Evolutionary conservation across 2,797 vertebrate genomes (phyloP).

Genomic region (Vireo griseus): DNA sequence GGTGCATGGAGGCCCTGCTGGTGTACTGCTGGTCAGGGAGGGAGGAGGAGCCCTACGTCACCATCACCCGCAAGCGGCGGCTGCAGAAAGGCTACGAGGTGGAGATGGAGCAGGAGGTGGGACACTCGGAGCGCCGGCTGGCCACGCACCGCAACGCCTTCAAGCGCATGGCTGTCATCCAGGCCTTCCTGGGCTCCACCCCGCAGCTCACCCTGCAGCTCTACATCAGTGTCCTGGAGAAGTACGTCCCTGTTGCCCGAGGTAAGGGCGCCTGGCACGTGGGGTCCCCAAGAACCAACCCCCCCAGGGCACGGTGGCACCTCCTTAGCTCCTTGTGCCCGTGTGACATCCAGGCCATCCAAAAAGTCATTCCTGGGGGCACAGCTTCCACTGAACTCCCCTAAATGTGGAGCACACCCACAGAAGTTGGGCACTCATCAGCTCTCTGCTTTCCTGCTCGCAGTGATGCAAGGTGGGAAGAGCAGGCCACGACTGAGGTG

Average conservation of each 20-base stretch:
- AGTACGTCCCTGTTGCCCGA: constrained; percentile 77
- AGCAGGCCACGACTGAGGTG: neutral
- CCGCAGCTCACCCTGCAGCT: constrained; percentile 95
- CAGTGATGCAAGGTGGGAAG: neutral
- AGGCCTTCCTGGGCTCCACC: constrained; percentile 95
- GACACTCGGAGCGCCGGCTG: constrained; percentile 86
- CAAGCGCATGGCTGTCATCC: constrained; percentile 92
- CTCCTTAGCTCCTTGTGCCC: rapidly evolving
- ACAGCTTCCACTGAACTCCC: rapidly evolving
- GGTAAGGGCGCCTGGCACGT: constrained; percentile 61
- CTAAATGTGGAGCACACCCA: rapidly evolving
- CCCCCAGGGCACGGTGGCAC: rapidly evolving
- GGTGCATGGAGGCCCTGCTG: constrained; percentile 82
- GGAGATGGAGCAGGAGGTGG: constrained; percentile 89
- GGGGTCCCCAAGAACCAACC: neutral
- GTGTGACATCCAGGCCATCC: neutral
- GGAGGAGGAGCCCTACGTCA: constrained; percentile 91
- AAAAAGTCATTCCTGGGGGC: neutral
- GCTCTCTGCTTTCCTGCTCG: neutral
- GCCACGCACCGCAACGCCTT: constrained; percentile 91
- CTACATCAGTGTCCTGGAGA: constrained; percentile 89
- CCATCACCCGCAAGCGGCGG: constrained; percentile 88
- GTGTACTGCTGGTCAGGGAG: constrained; percentile 83
- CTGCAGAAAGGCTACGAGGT: constrained; percentile 77
- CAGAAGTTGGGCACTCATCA: neutral